Conservation (phyloP, 2,888 invertebrate genomes). For the Eupithecia vulgata region DNA sequence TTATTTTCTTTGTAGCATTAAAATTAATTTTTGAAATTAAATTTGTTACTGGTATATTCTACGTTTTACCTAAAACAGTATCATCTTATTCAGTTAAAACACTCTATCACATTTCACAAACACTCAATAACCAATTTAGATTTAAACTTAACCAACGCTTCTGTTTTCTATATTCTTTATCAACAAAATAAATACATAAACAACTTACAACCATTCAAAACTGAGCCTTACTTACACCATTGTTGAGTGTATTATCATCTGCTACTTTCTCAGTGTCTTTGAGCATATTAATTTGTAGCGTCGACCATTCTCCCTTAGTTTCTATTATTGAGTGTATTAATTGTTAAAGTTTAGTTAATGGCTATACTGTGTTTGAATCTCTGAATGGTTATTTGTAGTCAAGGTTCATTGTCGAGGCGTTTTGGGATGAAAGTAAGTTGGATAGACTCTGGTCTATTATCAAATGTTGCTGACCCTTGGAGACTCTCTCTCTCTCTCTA, state of each 20-base stretch:
- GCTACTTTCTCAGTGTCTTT: constrained; percentile 54
- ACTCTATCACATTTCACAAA: too few relatives aligned
- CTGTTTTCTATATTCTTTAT: neutral
- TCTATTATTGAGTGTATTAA: constrained; percentile 78
- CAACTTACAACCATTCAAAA: neutral
- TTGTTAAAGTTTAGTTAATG: constrained; percentile 80
- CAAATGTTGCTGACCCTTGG: constrained; percentile 56
- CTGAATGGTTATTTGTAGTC: constrained; percentile 71
- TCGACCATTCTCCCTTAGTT: constrained; percentile 73
- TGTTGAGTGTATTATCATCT: constrained; percentile 10
- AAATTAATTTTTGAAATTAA: too few relatives aligned
- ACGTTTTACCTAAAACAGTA: neutral
- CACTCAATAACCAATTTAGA: neutral
- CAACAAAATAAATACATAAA: too few relatives aligned
- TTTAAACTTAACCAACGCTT: neutral
- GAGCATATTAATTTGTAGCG: constrained; percentile 81
- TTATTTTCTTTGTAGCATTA: too few relatives aligned
- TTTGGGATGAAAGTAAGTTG: constrained; percentile 65
- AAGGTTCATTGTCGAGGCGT: constrained; percentile 70
- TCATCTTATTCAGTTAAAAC: neutral
- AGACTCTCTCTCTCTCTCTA: constrained; percentile 18
- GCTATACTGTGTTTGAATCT: constrained; percentile 70
- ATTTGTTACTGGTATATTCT: too few relatives aligned
- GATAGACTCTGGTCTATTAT: constrained; percentile 56
- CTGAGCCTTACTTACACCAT: neutral